Base-by-base conservation (phyloP, 2,888 invertebrate species). In the Ornithoptera priamus region DNA sequence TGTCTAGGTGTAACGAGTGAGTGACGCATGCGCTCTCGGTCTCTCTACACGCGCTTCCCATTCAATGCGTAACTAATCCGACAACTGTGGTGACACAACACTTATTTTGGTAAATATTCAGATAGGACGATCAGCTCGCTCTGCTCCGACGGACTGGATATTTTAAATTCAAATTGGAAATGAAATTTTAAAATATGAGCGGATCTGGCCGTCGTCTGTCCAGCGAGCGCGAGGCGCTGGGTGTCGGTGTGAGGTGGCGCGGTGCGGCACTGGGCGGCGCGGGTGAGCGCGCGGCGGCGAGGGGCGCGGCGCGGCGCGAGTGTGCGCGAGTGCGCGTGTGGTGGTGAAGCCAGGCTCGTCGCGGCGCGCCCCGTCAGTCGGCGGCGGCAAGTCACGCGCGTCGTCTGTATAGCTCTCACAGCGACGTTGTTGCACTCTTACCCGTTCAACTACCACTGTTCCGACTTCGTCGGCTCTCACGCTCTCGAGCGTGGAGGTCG, bases 321-420 rank as follows among this genome's bases (percentile, higher is more conserved):
- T 78, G 81, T 86, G 89, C 86, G 91, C 87, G 84, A 87, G 87
- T 89, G 88, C 83, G 86, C 79, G 78, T 81, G 82, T 80, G 80
- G 75, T 79, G 82, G 89, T 89, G 84, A 77, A 80, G 78, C 81
- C 84, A 82, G 86, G 81, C 81, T 85, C 85, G 87, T 80, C 85
- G 87, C 88, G 88, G 89, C 87, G 89, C 89, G 89, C 87, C 84
- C 88, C 90, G 89, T 90, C 91, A 92, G 92, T 92, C 88, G 90
- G 87, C 90, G 90, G 87, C 89, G 86, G 88, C 90, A 85, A 90
- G 89, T 89, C 92, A 89, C 89, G 89, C 92, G 89, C 87, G 90
- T 88, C 88, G 91, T 89, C 85, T 87, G 88, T 88, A 80, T 80
- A 83, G 78, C 80, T 85, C 84, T 82, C 81, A 81, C 80, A 73